phyloP scores from a whole-genome alignment of 2,113 vertebrate species.

The Eubucco bourcierii region DNA sequence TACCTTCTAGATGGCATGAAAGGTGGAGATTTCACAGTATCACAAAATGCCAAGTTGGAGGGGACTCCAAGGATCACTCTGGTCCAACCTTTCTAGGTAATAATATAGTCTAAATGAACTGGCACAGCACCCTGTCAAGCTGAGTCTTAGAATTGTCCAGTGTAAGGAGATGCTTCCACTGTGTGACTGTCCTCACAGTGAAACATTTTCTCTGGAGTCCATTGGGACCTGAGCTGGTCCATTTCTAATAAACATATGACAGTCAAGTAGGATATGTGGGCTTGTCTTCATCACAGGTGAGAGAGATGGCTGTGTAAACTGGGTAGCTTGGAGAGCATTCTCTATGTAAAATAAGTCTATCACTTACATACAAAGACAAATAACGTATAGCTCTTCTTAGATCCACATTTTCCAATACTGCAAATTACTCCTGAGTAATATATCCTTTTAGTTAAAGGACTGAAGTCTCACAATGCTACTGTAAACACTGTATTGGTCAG shows the following conservation, averaged over 20 bases:
- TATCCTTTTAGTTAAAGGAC: not conserved
- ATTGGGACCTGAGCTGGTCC: not conserved
- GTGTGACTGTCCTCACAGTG: too few relatives aligned
- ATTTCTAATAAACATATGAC: not conserved
- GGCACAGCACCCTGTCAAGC: too few relatives aligned
- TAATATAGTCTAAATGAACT: too few relatives aligned
- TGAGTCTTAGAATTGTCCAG: too few relatives aligned
- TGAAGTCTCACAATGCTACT: not conserved
- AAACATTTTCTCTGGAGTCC: too few relatives aligned
- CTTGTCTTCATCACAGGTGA: not conserved
- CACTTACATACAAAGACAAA: not conserved
- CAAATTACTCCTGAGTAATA: not conserved
- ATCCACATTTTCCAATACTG: not conserved
- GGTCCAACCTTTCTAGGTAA: too few relatives aligned
- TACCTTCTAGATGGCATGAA: not conserved
- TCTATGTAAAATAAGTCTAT: rapidly evolving
- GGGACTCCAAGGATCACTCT: too few relatives aligned
- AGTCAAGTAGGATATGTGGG: not conserved
- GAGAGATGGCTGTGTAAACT: not conserved
- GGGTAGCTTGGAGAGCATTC: not conserved
- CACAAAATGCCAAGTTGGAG: too few relatives aligned
- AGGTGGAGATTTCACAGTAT: not conserved
- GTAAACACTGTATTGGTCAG: slow-evolving; percentile 14
- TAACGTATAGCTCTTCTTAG: not conserved
- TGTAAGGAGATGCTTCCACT: too few relatives aligned